Evolutionary conservation across 2,888 invertebrate genomes (phyloP).

Genomic region (Dasysyrphus albostriatus): DNA sequence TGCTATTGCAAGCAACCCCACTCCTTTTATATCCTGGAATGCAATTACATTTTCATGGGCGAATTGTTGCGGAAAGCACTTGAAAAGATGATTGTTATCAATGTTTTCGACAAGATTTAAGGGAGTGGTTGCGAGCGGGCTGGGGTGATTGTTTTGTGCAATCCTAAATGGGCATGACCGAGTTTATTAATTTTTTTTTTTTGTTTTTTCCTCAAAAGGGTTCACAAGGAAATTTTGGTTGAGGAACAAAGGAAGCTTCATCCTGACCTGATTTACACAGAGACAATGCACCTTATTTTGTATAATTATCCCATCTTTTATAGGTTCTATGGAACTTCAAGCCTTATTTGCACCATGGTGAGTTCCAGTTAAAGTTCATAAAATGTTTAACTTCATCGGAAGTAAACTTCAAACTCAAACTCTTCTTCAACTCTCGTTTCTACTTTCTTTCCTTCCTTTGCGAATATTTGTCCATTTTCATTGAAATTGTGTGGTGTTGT

Average conservation of each 20-base stretch:
- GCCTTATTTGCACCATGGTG: background rate
- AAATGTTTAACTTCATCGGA: conserved; percentile 24
- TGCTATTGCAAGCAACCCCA: conserved; percentile 27
- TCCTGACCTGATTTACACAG: conserved; percentile 48
- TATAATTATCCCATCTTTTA: conserved; percentile 9
- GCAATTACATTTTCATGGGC: conserved; percentile 75
- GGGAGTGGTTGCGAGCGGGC: conserved; percentile 2
- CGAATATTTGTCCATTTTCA: conserved; percentile 14
- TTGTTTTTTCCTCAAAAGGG: conserved; percentile 22
- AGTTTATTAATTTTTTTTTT: conserved; percentile 55
- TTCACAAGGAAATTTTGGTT: conserved; percentile 18
- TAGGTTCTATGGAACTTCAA: background rate
- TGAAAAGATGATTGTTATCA: conserved; percentile 75
- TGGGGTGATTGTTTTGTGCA: conserved; percentile 58
- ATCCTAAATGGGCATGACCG: conserved; percentile 44
- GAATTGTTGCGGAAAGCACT: conserved; percentile 76
- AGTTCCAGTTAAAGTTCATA: conserved; percentile 22
- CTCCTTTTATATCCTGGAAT: conserved; percentile 58
- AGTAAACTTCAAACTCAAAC: background rate
- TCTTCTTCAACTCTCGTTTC: background rate
- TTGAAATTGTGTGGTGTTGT: conserved; percentile 17
- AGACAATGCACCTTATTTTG: conserved; percentile 25
- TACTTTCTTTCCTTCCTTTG: background rate
- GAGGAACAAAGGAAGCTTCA: conserved; percentile 3
- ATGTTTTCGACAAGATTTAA: conserved; percentile 54